Conservation (phyloP, 1,140 invertebrate genomes). For the Orius insidiosus region DNA sequence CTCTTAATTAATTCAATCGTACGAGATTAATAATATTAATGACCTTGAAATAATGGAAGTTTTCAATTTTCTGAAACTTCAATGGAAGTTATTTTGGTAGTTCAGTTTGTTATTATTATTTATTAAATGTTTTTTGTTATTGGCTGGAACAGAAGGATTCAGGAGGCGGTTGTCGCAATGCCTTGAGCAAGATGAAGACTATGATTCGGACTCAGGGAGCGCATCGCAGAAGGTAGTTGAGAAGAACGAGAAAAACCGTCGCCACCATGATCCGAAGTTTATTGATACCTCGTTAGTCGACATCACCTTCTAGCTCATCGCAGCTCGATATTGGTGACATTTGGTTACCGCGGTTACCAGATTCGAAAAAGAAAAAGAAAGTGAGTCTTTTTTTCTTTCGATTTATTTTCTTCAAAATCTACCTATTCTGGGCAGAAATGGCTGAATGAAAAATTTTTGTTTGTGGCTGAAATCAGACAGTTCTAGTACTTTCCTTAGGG, state of each 20-base stretch:
- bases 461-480: no score
- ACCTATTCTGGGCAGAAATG: no score
- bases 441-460: no score
- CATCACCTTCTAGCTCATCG: conserved; percentile 3
- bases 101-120: not conserved
- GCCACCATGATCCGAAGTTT: conserved; percentile 11
- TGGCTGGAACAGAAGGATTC: not conserved
- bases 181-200: conserved; percentile 5
- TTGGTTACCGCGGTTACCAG: conserved; percentile 1
- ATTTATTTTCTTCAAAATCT: conserved; percentile 1
- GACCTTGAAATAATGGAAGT: no score
- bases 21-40: no score
- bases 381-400: no score
- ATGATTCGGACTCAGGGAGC: not conserved
- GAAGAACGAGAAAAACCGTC: not conserved
- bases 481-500: no score
- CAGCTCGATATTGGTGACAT: conserved; percentile 4
- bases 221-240: not conserved
- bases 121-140: not conserved
- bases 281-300: conserved; percentile 6
- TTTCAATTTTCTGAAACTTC: not conserved
- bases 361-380: conserved; percentile 3
- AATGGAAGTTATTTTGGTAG: not conserved
- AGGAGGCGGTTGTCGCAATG: conserved; percentile 3
- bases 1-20: no score